Percentiles rank a stretch among this genome's conserved stretches.
Evolutionary conservation across 2,797 vertebrate species (phyloP).

Genomic region (Scleropages formosus): DNA sequence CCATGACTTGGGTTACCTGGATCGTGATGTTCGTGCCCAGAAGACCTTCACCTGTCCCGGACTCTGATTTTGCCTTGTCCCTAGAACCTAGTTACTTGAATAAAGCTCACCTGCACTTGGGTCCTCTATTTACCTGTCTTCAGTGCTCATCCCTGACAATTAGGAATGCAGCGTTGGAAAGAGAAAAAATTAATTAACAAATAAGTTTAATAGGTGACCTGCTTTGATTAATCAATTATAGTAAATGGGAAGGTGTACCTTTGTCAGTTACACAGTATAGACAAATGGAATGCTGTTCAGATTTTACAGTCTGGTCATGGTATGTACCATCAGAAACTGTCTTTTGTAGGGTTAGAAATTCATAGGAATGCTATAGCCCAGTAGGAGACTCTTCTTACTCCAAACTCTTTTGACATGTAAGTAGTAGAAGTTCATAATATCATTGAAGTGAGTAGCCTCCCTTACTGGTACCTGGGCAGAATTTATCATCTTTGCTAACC

Average conservation of each 20-base stretch:
- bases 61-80: too few species aligned
- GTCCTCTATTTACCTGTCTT: too few species aligned
- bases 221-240: slow-evolving; percentile 16
- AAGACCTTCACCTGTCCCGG: too few species aligned
- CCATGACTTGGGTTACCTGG: too few species aligned
- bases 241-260: too few species aligned
- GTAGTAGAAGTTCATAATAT: slow-evolving; percentile 18
- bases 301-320: slow-evolving; percentile 4
- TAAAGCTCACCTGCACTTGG: too few species aligned
- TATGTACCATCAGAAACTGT: neutral
- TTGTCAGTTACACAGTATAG: neutral
- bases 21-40: too few species aligned
- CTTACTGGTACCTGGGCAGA: slow-evolving; percentile 65
- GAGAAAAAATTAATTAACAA: neutral
- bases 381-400: slow-evolving; percentile 16
- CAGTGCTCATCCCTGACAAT: too few species aligned
- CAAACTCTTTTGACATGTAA: slow-evolving; percentile 14
- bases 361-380: neutral
- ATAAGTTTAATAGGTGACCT: slow-evolving; percentile 3
- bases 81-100: too few species aligned
- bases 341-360: slow-evolving; percentile 11
- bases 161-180: neutral
- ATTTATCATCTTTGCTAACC: slow-evolving; percentile 65
- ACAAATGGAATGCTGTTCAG: neutral
- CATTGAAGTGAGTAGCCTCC: slow-evolving; percentile 54